Base-by-base conservation (phyloP, 2,888 invertebrate species). In the Gasteruption jaculator region DNA sequence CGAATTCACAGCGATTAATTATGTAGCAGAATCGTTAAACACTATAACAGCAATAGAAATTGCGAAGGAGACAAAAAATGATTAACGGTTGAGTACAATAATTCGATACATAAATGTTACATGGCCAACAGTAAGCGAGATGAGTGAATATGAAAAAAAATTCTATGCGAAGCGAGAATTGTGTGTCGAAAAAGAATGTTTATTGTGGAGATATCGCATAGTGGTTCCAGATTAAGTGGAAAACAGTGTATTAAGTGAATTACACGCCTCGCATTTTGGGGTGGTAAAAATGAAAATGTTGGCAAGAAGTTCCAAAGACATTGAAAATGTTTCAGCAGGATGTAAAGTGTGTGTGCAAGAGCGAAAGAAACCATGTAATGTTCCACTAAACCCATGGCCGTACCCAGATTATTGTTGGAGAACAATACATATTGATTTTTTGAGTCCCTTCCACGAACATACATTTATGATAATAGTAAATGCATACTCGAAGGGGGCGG, bases 401-500 rank as follows among this genome's bases (percentile, higher is more conserved):
- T 38, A 31, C 25, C 44, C 44, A 7, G 42, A 44, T 3, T 31
- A 33, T 16, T 16, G 11, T 19, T 46, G 46, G 44, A 15, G 25
- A 1, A 30, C 45, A 6, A 31, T 48, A 12, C 44, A 48, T 11
- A 32, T 31, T 10, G 49, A 46, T 37, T 48, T 38, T 12, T n/a
- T 38, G 3, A 41, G 49, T 3, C 40, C 45, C 15, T 41, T 41
- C 24, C 15, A 37, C 7, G 38, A 37, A 1, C 29, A 45, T n/a
- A 38, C 39, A 43, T 49, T 37, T 22, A 10, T 45, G 26, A 26
- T 49, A 8, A n/a, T 49, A 24, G 24, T 48, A 1, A 43, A 45
- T 10, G 43, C 48, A 19, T 26, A 41, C 15, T 38, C 31, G 1
- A 44, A 44, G 11, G 41, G 44, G 41, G 44, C 47, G 3, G 42